Evolutionary conservation across 2,888 invertebrate genomes (phyloP), one percentile per base, ranked within the genome.

Genomic region (Spatulosminthurus flaviceps): DNA sequence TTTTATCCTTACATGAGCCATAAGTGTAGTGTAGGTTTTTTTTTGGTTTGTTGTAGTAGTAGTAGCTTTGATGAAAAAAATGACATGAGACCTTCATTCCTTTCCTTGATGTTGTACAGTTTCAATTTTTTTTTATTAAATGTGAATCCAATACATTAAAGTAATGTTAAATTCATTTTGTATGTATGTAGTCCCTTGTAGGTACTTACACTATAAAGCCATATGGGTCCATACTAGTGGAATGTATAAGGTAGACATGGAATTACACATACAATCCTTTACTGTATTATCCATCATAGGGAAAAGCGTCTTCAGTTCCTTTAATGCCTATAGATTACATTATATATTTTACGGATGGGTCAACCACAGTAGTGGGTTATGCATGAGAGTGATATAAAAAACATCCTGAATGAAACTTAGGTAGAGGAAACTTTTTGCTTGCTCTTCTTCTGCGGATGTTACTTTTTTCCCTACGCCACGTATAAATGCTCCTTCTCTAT

Each of bases 351-450:
- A 21, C 72, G 76, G 66, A 41, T 76, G 67, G 67, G 67, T 76
- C 66, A 76, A 66, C 76, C 76, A 67, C 76, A 42, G 13, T 64
- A 64, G 51, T 72, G 72, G 43, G 72, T 43, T 64, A 51, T 72
- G 72, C 51, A 60, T 42, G 22, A 61, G 28, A 42, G 28, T 43
- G 66, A 66, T 19, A 70, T 13, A 34, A 70, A 70, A 70, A 70
- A 21, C 66, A 19, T 51, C 2, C 9, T 51, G 51, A 51, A 51
- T 51, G 51, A 51, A 64, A 64, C 75, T 61, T 9, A 26, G 22
- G 64, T 22, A 24, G 11, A 64, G 64, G 60, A 60, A 74, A 61
- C 61, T 60, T 64, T 74, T 74, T n/a, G n/a, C n/a, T 74, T 76
- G 34, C 75, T 75, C 66, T 75, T 75, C 75, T 75, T 75, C n/a